These are phyloP conservation scores for Porites lobata DNA, from an alignment of 92 coral and sea anemone genomes.

Conservation along the genomic window DNA sequence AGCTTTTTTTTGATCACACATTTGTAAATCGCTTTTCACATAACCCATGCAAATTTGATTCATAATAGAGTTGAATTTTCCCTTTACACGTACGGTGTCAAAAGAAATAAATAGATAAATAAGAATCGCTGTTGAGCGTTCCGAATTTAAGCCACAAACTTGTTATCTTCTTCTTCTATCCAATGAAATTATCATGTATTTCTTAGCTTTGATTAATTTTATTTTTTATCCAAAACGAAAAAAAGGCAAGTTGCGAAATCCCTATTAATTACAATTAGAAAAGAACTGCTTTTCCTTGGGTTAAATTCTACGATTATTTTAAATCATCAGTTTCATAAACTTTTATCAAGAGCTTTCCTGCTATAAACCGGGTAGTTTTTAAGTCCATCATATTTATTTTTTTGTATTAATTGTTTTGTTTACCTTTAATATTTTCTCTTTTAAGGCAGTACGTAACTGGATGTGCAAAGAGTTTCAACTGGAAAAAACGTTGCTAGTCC, in stretches of 20 bases:
- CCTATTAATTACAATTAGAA: neutral
- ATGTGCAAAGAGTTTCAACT: too few relatives aligned
- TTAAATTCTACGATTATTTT: neutral
- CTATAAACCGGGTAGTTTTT: neutral
- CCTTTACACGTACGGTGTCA: slow-evolving; percentile 22
- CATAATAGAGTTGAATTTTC: slow-evolving; percentile 6
- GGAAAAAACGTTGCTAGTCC: too few relatives aligned
- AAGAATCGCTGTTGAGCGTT: neutral
- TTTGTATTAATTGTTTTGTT: neutral
- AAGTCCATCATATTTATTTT: neutral
- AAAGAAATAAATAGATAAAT: slow-evolving; percentile 3
- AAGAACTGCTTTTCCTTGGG: neutral
- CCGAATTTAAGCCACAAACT: neutral
- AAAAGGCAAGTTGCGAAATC: slow-evolving; percentile 3
- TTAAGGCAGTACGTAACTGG: neutral
- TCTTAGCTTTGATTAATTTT: neutral
- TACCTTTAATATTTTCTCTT: neutral
- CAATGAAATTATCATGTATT: neutral
- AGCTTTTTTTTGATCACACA: slow-evolving; percentile 33
- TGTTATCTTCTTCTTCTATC: neutral
- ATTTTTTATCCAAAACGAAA: neutral
- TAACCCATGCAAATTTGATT: slow-evolving; percentile 21
- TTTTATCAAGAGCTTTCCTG: neutral
- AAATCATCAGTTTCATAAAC: neutral
- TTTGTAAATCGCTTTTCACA: slow-evolving; percentile 20